A percentile compares a stretch with the other conserved stretches of the same genome.
phyloP scores from a whole-genome alignment of 2,113 vertebrate genomes.

The Garra rufa region DNA sequence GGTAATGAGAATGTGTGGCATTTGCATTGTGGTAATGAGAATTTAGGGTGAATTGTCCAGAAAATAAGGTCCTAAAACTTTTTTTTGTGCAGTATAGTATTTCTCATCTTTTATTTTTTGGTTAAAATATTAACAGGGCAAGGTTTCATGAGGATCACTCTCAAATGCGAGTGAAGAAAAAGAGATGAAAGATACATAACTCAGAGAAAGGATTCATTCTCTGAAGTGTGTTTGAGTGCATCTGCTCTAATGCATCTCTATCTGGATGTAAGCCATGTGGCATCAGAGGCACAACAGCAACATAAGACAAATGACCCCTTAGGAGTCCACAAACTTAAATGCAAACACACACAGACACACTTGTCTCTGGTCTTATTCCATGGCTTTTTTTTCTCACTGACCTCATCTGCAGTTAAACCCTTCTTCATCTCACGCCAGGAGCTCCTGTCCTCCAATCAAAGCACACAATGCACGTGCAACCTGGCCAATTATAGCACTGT shows the following conservation, averaged over 20 bases:
- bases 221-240: background rate
- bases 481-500: constrained; percentile 28
- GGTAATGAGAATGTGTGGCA: background rate
- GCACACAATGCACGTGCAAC: background rate
- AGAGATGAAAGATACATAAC: background rate
- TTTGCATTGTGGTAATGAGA: background rate
- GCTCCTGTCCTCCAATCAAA: constrained; percentile 7
- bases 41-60: background rate
- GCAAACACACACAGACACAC: constrained; percentile 12
- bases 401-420: constrained; percentile 40
- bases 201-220: constrained; percentile 16
- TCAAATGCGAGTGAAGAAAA: background rate
- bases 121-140: background rate
- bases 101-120: background rate
- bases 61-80: background rate
- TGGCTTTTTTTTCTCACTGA: background rate
- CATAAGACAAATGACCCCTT: constrained; percentile 11
- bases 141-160: background rate
- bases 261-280: constrained; percentile 8
- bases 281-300: constrained; percentile 16
- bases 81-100: background rate
- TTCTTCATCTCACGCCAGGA: constrained; percentile 26
- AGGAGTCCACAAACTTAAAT: constrained; percentile 31
- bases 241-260: constrained; percentile 25
- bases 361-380: constrained; percentile 28